phyloP scores from a whole-genome alignment of 2,797 vertebrate genomes.

The Corythornis leucogaster region DNA sequence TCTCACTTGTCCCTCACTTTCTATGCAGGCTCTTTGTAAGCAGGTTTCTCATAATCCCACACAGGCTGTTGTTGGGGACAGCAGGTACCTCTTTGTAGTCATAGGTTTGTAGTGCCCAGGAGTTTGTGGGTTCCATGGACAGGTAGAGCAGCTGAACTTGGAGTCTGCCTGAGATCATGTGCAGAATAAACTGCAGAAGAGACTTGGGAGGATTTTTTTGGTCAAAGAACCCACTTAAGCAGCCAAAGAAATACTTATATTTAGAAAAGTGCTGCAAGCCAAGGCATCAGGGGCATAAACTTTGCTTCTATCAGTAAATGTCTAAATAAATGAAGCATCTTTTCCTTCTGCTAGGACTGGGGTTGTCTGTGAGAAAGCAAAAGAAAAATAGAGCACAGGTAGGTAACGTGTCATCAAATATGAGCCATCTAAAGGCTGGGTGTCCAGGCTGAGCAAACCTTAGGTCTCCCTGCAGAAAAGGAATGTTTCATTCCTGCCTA shows the following conservation, averaged over 20 bases:
- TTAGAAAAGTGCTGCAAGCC: background rate
- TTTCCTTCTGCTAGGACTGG: background rate
- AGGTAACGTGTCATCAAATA: background rate
- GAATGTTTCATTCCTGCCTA: background rate
- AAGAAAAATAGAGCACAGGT: background rate
- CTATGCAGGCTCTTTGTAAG: background rate
- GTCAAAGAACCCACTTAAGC: background rate
- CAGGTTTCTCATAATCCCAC: background rate
- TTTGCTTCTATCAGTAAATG: background rate
- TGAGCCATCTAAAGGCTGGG: background rate
- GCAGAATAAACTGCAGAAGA: background rate
- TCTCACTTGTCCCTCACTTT: background rate
- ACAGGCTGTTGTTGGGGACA: background rate
- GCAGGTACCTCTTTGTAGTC: background rate
- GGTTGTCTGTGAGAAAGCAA: background rate
- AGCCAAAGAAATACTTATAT: background rate
- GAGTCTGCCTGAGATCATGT: fast-evolving
- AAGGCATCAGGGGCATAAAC: background rate
- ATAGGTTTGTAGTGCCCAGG: no score
- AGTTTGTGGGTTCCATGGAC: background rate
- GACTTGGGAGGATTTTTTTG: background rate
- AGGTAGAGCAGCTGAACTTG: background rate
- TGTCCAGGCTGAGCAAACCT: background rate
- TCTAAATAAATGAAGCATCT: background rate
- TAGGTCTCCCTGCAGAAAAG: background rate